Conservation (phyloP, 1,140 invertebrate genomes). For the Orchestia grillus region DNA sequence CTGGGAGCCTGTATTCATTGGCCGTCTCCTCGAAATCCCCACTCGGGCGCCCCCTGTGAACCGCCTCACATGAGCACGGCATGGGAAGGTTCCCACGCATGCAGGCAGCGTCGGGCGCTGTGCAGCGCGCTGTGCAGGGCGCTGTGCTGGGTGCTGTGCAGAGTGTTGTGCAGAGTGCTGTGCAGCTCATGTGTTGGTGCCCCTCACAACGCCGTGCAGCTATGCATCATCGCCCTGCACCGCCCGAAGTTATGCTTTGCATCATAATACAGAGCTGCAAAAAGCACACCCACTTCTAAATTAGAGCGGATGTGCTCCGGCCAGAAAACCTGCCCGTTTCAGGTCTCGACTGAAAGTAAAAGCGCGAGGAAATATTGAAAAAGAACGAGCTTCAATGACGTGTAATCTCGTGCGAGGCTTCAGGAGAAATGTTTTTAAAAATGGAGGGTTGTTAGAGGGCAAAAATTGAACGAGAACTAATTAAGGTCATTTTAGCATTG, state of each 20-base stretch:
- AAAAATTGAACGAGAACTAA: background rate
- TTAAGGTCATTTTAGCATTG: background rate
- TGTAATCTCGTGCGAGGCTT: background rate
- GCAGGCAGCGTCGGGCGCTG: no score
- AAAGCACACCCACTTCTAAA: background rate
- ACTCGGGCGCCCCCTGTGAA: no score
- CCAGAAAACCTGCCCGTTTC: background rate
- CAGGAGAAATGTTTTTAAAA: background rate
- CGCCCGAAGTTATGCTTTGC: background rate
- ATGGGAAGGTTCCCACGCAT: no score
- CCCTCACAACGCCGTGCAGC: background rate
- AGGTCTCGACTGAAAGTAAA: background rate
- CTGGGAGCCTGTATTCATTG: no score
- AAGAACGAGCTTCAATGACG: background rate
- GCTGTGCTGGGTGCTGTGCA: background rate
- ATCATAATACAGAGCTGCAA: background rate
- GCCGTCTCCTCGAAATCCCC: no score
- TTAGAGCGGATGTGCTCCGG: background rate
- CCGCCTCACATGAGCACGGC: no score
- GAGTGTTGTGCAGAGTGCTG: background rate
- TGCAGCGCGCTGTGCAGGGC: background rate
- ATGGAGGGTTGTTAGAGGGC: background rate
- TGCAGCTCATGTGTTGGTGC: background rate
- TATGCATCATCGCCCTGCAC: background rate
- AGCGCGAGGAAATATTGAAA: background rate